Evolutionary conservation across 1,140 invertebrate species (phyloP).

Genomic region (Alviniconcha marisindica): DNA sequence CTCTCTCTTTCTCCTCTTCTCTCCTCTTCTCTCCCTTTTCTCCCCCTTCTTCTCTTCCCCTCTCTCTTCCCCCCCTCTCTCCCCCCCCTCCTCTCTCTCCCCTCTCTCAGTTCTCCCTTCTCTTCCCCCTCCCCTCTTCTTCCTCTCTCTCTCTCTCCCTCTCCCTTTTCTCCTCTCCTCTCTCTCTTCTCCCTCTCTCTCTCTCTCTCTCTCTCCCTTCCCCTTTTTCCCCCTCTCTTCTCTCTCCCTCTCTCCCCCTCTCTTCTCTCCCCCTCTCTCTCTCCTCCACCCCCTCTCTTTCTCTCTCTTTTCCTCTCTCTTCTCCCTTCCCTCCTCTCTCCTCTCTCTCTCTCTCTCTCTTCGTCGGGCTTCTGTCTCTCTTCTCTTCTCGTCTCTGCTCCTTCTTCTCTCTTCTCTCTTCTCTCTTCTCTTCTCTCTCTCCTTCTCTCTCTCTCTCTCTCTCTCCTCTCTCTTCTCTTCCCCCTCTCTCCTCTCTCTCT

Average conservation of each 20-base stretch:
- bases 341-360: too few species aligned
- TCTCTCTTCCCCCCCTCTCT: background rate
- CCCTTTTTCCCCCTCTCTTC: background rate
- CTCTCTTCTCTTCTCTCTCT: too few species aligned
- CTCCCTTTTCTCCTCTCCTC: background rate
- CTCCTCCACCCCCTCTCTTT: too few species aligned
- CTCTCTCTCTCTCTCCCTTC: background rate
- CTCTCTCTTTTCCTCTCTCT: too few species aligned
- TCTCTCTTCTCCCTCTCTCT: background rate
- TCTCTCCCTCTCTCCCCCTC: background rate
- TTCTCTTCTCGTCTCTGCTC: too few species aligned
- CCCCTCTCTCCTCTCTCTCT: too few species aligned
- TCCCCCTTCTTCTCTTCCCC: background rate
- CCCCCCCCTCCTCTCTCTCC: background rate
- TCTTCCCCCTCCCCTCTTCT: background rate
- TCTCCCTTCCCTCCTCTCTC: too few species aligned
- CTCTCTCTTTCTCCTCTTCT: background rate
- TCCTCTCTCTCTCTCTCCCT: background rate
- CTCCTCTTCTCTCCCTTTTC: background rate
- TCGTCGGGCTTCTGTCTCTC: too few species aligned
- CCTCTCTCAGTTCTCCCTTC: background rate
- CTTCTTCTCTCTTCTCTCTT: too few species aligned
- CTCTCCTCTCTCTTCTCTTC: too few species aligned
- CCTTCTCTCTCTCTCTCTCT: too few species aligned
- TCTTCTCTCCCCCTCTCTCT: too few species aligned